These are phyloP conservation scores for Papilio gigon DNA, from an alignment of 2,888 invertebrate species.

Conservation along the genomic window DNA sequence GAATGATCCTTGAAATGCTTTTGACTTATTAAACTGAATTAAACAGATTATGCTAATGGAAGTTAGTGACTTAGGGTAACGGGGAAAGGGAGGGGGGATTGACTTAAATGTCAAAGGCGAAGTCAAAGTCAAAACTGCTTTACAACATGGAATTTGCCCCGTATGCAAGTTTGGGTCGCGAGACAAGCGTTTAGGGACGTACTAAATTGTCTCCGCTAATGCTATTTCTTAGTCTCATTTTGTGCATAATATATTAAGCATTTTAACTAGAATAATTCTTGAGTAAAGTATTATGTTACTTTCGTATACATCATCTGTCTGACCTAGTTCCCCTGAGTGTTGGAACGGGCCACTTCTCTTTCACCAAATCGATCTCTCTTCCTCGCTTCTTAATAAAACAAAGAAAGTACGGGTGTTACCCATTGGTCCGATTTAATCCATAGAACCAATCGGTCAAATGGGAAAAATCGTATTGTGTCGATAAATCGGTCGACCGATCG, in stretches of 20 bases:
- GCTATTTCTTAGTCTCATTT: neutral
- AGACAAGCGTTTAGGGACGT: conserved; percentile 10
- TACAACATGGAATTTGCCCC: conserved; percentile 6
- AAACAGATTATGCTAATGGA: conserved; percentile 33
- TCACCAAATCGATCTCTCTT: too few relatives aligned
- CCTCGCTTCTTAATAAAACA: too few relatives aligned
- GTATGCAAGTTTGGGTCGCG: neutral
- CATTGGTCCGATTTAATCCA: too few relatives aligned
- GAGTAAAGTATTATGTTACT: too few relatives aligned
- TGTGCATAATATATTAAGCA: neutral
- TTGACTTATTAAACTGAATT: conserved; percentile 30
- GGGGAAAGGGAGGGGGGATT: neutral
- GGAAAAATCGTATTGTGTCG: too few relatives aligned
- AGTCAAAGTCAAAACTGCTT: conserved; percentile 19
- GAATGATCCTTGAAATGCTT: conserved; percentile 31
- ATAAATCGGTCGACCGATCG: too few relatives aligned
- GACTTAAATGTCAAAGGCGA: conserved; percentile 23
- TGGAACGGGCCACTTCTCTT: too few relatives aligned
- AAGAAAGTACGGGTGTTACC: too few relatives aligned
- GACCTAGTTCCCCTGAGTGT: too few relatives aligned
- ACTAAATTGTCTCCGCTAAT: neutral
- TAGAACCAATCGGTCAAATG: too few relatives aligned
- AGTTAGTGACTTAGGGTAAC: neutral
- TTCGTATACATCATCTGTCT: too few relatives aligned
- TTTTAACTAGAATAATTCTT: neutral